A percentile compares a stretch with the other conserved stretches of the same genome.
Conservation (phyloP, 2,888 invertebrate species). For the Drosophila nr. perissopoda region DNA sequence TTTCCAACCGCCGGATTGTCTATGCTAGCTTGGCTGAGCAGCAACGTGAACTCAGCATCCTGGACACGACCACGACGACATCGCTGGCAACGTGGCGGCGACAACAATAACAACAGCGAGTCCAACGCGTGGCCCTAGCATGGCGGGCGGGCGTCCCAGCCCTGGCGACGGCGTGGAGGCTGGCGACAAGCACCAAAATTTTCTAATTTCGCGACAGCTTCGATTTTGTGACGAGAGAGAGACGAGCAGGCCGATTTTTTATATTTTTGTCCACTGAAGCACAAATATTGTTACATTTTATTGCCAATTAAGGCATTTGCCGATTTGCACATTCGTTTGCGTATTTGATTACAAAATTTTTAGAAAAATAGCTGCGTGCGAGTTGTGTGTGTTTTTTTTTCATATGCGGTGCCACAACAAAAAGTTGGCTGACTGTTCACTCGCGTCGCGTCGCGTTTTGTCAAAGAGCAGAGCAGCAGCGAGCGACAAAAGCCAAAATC, state of each 20-base stretch:
- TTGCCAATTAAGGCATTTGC: slow-evolving; percentile 15
- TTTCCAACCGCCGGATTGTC: slow-evolving; percentile 10
- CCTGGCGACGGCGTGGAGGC: slow-evolving; percentile 43
- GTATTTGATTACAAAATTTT: slow-evolving; percentile 53
- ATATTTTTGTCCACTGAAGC: slow-evolving; percentile 3
- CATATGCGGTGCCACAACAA: slow-evolving; percentile 69
- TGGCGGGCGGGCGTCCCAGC: slow-evolving; percentile 57
- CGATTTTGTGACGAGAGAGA: slow-evolving; percentile 54
- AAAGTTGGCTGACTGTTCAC: slow-evolving; percentile 80
- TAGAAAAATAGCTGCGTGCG: slow-evolving; percentile 59
- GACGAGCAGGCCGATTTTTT: slow-evolving; percentile 8
- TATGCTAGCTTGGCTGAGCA: slow-evolving; percentile 9
- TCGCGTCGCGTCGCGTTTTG: slow-evolving; percentile 80
- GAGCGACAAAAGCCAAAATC: slow-evolving; percentile 82
- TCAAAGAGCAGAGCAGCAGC: slow-evolving; percentile 75
- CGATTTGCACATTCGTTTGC: slow-evolving; percentile 28
- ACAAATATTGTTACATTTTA: slow-evolving; percentile 26
- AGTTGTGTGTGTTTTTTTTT: slow-evolving; percentile 21
- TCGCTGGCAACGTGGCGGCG: slow-evolving; percentile 56
- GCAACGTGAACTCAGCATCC: slow-evolving; percentile 41
- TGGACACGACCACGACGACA: slow-evolving; percentile 39
- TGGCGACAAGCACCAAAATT: slow-evolving; percentile 45
- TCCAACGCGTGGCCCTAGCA: slow-evolving; percentile 54
- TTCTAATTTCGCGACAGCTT: slow-evolving; percentile 72
- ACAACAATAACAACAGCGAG: slow-evolving; percentile 15